Evolutionary conservation across 2,888 invertebrate species (phyloP), one percentile per base, ranked within the genome.

Genomic region (Agrochola macilenta): DNA sequence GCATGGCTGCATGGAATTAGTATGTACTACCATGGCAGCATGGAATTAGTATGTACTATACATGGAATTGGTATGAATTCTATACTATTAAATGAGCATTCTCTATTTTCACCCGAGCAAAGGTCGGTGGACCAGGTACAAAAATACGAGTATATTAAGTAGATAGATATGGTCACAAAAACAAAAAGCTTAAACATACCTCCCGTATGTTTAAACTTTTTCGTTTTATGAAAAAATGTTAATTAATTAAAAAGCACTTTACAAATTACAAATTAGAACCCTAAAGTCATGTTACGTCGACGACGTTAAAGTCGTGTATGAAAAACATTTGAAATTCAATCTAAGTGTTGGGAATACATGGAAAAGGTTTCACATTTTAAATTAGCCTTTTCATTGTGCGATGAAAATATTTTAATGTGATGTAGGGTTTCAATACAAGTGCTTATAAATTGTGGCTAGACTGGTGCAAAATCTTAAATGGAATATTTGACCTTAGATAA

Each of bases 401-500:
- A 65, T 57, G 20, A n/a, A 57, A 69, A 60, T 52, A 71, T 78
- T 63, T 79, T 20, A 35, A 52, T 43, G 23, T 35, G 4, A 64
- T 52, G 14, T 54, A n/a, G 20, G 43, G 63, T 57, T 23, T 49
- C 23, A 35, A 68, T 20, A 17, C 17, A 46, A 69, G 5, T 23
- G 52, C 69, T 35, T 54, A n/a, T 5, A 52, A 3, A 69, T 61
- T 66, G 11, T 39, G 11, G 23, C 64, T 66, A 43, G n/a, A 66
- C 9, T 43, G 8, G 23, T 35, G 54, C 61, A 30, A 57, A 65
- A 78, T 75, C 7, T 30, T 26, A 43, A 83, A 65, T 75, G 5
- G n/a, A 46, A 69, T 69, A 54, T 78, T 82, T 65, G 58, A 84
- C 63, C 64, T 69, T 57, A 30, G 68, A 30, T 63, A 23, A n/a